Conservation (phyloP, 1,140 invertebrate genomes). For the Drosophila tristis region DNA sequence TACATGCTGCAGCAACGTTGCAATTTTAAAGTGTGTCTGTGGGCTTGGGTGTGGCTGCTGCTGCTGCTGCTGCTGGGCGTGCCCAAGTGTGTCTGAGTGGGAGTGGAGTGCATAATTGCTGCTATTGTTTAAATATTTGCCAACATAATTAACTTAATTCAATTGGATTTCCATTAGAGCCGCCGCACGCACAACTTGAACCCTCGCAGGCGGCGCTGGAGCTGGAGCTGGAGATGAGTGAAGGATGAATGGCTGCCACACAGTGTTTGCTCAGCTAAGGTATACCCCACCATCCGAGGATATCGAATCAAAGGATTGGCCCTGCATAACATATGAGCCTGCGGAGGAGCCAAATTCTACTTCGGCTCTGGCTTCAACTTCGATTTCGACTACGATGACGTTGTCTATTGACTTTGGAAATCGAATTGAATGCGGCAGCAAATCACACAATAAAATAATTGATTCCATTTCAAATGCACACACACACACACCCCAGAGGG, state of each 20-base stretch:
- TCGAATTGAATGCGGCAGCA: conserved; percentile 69
- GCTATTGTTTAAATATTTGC: conserved; percentile 84
- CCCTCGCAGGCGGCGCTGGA: conserved; percentile 5
- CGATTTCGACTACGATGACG: conserved; percentile 45
- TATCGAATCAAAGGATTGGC: conserved; percentile 56
- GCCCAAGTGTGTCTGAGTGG: conserved; percentile 6
- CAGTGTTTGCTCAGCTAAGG: conserved; percentile 70
- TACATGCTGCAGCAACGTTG: neutral
- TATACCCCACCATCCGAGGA: conserved; percentile 26
- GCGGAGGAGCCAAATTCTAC: conserved; percentile 22
- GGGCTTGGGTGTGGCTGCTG: neutral
- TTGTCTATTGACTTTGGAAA: conserved; percentile 73
- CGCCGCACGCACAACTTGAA: conserved; percentile 43
- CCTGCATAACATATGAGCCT: conserved; percentile 69
- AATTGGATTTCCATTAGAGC: conserved; percentile 82
- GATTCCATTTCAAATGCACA: conserved; percentile 80
- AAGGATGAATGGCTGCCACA: conserved; percentile 11
- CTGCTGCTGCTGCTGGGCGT: neutral
- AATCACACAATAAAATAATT: conserved; percentile 83
- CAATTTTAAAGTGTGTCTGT: conserved; percentile 47
- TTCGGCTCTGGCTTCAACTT: conserved; percentile 39
- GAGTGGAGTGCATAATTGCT: conserved; percentile 63
- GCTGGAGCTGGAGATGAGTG: neutral
- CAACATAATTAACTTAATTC: conserved; percentile 84
- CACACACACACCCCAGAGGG: conserved; percentile 27